These are phyloP conservation scores for Arrhopalites spinosus DNA, from an alignment of 2,888 invertebrate species.

Conservation along the genomic window DNA sequence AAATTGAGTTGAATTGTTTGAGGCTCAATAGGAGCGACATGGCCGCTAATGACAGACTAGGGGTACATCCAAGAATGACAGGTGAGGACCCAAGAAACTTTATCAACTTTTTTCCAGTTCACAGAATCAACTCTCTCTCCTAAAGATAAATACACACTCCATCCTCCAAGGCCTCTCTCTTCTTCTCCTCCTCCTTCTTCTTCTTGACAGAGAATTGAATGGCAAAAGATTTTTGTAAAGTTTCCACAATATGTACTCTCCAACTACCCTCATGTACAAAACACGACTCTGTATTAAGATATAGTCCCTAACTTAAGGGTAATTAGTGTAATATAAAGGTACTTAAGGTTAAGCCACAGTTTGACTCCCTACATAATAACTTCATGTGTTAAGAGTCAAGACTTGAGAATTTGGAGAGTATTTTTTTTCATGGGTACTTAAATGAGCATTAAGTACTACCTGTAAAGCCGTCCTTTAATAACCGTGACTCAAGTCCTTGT, in stretches of 20 bases:
- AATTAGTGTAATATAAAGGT: background rate
- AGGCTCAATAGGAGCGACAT: conserved; percentile 27
- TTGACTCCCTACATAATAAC: background rate
- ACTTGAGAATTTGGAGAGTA: too few relatives aligned
- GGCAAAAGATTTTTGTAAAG: too few relatives aligned
- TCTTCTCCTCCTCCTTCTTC: background rate
- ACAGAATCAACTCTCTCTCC: conserved; percentile 4
- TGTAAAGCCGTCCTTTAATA: background rate
- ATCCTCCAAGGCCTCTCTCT: background rate
- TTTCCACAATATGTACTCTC: background rate
- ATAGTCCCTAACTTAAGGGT: background rate
- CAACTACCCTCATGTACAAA: background rate
- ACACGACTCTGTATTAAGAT: background rate
- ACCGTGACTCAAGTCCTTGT: background rate
- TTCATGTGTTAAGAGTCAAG: too few relatives aligned
- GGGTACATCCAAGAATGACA: conserved; percentile 17
- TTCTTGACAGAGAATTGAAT: background rate
- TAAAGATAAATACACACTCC: conserved; percentile 23
- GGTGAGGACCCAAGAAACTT: conserved; percentile 26
- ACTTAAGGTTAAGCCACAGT: background rate
- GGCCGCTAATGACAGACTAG: conserved; percentile 30
- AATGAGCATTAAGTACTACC: too few relatives aligned
- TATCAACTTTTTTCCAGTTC: conserved; percentile 22
- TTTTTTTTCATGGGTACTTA: too few relatives aligned
- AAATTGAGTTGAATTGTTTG: conserved; percentile 32